Conservation (phyloP, 2,797 vertebrate species). For the Coregonus ussuriensis region DNA sequence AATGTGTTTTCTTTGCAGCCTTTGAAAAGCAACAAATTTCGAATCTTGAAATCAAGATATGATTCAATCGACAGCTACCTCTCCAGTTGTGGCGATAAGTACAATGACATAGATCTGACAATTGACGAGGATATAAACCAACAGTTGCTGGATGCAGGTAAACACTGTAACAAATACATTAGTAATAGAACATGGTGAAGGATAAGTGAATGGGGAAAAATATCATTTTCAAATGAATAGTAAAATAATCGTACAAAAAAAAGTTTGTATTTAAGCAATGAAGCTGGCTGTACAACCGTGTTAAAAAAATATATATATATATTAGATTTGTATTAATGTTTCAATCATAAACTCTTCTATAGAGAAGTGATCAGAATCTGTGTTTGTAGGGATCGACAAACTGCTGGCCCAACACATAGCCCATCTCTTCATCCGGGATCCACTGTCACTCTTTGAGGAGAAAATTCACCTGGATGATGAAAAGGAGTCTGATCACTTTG, state of each 20-base stretch:
- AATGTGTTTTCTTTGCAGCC: constrained; percentile 73
- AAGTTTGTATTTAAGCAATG: background rate
- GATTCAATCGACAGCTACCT: constrained; percentile 99
- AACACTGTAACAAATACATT: background rate
- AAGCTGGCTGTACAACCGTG: too few relatives aligned
- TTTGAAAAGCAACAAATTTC: constrained; percentile 91
- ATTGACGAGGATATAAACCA: constrained; percentile 92
- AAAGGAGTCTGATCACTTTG: constrained; percentile 98
- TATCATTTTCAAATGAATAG: background rate
- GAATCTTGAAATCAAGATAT: constrained; percentile 97
- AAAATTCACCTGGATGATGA: constrained; percentile 95
- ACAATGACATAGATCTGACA: constrained; percentile 95
- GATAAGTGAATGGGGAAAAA: background rate
- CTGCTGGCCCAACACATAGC: constrained; percentile 96
- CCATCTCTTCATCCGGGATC: constrained; percentile 98
- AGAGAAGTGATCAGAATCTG: background rate
- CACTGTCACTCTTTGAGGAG: constrained; percentile 91
- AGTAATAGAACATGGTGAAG: background rate
- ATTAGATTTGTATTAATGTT: background rate
- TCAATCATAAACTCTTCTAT: background rate
- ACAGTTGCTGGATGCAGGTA: constrained; percentile 90
- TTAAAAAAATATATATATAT: too few relatives aligned
- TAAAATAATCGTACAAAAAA: background rate
- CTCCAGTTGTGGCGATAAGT: constrained; percentile 94
- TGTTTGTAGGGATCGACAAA: constrained; percentile 88